Percentiles rank a stretch among this genome's conserved stretches.
These are phyloP conservation scores for Tragulus kanchil DNA, from an alignment of 2,113 vertebrate species.

Conservation along the genomic window DNA sequence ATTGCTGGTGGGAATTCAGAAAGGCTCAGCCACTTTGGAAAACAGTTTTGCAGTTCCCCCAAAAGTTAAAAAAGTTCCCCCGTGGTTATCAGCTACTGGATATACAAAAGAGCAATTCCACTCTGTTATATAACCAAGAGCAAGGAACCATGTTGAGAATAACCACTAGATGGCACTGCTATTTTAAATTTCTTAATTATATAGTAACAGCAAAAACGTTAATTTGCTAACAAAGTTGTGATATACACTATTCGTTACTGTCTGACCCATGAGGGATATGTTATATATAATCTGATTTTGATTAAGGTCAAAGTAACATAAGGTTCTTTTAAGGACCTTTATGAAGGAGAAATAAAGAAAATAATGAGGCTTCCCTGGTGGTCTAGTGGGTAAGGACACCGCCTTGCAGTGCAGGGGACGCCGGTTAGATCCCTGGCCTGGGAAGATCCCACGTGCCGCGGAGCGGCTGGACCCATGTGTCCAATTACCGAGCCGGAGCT, in stretches of 20 bases:
- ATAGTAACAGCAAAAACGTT: background rate
- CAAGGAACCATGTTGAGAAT: background rate
- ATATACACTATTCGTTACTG: background rate
- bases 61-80: background rate
- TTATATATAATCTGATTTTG: background rate
- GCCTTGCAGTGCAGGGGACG: no score
- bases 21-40: background rate
- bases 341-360: background rate
- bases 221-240: constrained; percentile 2
- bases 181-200: constrained; percentile 57
- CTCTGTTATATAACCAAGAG: background rate
- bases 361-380: background rate
- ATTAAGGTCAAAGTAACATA: constrained; percentile 27
- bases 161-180: constrained; percentile 74
- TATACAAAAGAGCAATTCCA: background rate
- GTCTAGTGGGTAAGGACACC: no score
- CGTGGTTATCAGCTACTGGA: background rate
- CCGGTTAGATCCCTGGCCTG: no score
- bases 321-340: background rate
- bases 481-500: no score
- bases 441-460: no score
- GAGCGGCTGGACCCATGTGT: no score
- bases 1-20: background rate
- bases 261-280: no score
- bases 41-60: constrained; percentile 42